Conservation (phyloP, 2,888 invertebrate genomes). For the Nymphalis urticae region DNA sequence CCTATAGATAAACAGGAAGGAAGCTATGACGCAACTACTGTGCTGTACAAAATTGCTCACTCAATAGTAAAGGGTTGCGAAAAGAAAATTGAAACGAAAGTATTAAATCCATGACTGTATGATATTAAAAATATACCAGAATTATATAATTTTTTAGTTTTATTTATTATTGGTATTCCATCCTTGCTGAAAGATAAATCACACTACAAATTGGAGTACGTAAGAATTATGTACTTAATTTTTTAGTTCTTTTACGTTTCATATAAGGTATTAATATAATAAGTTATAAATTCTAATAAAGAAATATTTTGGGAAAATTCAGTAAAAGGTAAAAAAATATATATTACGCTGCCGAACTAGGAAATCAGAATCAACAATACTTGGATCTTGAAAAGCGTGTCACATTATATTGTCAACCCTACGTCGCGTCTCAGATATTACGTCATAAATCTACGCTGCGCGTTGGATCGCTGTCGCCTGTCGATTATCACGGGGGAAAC, state of each 20-base stretch:
- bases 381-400: slow-evolving; percentile 15
- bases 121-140: no score
- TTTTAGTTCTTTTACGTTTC: no score
- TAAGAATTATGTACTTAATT: no score
- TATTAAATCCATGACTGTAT: background rate
- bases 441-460: slow-evolving; percentile 64
- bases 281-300: no score
- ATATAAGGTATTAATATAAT: no score
- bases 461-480: slow-evolving; percentile 62
- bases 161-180: no score
- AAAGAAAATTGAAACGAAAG: slow-evolving; percentile 5
- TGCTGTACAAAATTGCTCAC: slow-evolving; percentile 47
- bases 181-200: no score
- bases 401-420: slow-evolving; percentile 38
- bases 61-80: slow-evolving; percentile 44
- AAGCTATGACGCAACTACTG: slow-evolving; percentile 44
- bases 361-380: background rate
- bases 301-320: no score
- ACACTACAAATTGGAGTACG: no score
- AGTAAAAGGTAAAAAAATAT: background rate
- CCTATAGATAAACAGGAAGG: slow-evolving; percentile 47
- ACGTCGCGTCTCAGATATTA: slow-evolving; percentile 53
- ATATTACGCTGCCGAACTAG: background rate
- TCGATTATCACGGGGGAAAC: slow-evolving; percentile 66
- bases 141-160: no score